phyloP scores from a whole-genome alignment of 1,140 invertebrate species.

The Dolichoris vasculosae region DNA sequence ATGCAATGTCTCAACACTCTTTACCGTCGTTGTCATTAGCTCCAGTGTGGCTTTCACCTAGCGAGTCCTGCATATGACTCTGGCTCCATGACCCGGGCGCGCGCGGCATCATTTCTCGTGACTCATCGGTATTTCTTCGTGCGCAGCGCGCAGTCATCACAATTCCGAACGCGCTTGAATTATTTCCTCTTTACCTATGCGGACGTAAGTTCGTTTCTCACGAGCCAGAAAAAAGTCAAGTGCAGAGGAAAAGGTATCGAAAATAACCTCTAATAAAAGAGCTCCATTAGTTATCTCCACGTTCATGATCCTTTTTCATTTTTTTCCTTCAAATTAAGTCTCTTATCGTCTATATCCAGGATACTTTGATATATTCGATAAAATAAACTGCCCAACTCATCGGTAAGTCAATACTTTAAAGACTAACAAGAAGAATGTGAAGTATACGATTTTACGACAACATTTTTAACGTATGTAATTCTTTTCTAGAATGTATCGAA shows the following conservation, averaged over 20 bases:
- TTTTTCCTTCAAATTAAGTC: too few relatives aligned
- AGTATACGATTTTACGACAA: too few relatives aligned
- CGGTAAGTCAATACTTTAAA: too few relatives aligned
- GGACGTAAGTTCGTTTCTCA: conserved; percentile 29
- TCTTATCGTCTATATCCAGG: too few relatives aligned
- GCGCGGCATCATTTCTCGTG: conserved; percentile 30
- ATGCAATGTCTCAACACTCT: neutral
- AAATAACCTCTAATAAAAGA: too few relatives aligned
- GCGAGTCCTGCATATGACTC: neutral
- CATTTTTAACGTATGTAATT: too few relatives aligned
- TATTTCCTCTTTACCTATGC: neutral
- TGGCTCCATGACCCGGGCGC: neutral
- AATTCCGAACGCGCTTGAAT: neutral
- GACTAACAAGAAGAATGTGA: too few relatives aligned
- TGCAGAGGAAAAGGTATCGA: neutral
- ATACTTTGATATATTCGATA: too few relatives aligned
- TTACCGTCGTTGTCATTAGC: conserved; percentile 42
- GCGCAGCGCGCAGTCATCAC: neutral
- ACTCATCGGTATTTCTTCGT: conserved; percentile 50
- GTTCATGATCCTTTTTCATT: too few relatives aligned
- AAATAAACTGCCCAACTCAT: too few relatives aligned
- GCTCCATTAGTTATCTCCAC: too few relatives aligned
- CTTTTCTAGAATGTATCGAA: too few relatives aligned
- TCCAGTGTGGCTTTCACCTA: conserved; percentile 58
- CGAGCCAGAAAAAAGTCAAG: neutral